phyloP scores from a whole-genome alignment of 2,113 vertebrate species.

The Thermophis baileyi region DNA sequence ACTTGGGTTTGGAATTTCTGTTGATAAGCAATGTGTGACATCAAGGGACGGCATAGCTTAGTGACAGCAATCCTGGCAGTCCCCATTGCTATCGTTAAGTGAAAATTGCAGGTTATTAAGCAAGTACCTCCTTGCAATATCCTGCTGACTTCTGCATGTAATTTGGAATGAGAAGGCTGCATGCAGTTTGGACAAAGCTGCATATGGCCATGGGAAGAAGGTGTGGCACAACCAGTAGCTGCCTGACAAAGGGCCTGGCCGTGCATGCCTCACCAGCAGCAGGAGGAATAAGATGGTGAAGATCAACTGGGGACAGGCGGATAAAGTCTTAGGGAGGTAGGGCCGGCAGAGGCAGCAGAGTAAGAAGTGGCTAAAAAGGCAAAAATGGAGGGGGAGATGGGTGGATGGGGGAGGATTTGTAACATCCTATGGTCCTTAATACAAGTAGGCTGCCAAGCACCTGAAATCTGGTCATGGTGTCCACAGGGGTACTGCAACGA shows the following conservation, averaged over 20 bases:
- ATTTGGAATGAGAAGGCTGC: background rate
- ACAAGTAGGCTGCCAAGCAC: background rate
- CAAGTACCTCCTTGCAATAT: background rate
- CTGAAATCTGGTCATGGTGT: background rate
- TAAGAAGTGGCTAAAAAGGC: background rate
- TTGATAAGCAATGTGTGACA: background rate
- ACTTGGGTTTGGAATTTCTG: background rate
- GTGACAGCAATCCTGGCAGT: background rate
- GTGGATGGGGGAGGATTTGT: background rate
- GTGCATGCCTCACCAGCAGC: background rate
- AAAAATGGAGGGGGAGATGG: background rate
- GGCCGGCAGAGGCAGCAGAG: background rate
- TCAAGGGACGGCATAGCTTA: background rate
- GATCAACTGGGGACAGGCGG: background rate
- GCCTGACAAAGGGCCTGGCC: no score
- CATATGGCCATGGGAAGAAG: background rate
- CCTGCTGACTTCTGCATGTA: background rate
- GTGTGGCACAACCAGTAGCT: background rate
- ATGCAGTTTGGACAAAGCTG: background rate
- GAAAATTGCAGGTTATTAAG: background rate
- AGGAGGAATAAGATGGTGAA: background rate
- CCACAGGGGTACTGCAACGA: background rate
- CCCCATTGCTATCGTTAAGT: background rate
- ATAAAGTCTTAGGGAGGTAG: background rate
- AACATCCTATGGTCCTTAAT: background rate